phyloP scores from a whole-genome alignment of 2,888 invertebrate species.

The Stramonita haemastoma region DNA sequence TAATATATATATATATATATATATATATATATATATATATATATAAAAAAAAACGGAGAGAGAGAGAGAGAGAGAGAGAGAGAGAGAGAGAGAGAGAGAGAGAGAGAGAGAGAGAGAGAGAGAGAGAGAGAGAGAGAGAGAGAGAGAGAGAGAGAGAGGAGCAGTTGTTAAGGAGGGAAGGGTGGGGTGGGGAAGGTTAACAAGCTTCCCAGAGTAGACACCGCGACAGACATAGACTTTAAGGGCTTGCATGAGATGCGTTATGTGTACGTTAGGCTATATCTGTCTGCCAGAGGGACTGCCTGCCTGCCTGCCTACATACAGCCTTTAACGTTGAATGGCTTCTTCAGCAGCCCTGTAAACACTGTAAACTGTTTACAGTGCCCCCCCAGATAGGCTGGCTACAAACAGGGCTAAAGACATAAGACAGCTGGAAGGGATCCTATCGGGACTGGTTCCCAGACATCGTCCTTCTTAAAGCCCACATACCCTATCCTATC shows the following conservation, averaged over 20 bases:
- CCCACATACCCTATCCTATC: too few relatives aligned
- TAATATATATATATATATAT: too few relatives aligned
- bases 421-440: background rate
- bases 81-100: background rate
- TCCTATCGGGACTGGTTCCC: background rate
- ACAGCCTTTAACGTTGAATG: background rate
- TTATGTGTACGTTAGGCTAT: background rate
- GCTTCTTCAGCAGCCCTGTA: too few relatives aligned
- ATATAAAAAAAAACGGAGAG: background rate
- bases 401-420: background rate
- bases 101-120: background rate
- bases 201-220: background rate
- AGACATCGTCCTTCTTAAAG: too few relatives aligned
- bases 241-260: background rate
- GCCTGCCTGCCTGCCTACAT: too few relatives aligned
- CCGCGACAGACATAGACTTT: background rate
- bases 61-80: background rate
- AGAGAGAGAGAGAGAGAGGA: background rate
- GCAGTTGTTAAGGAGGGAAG: background rate
- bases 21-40: too few relatives aligned
- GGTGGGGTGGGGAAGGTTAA: background rate
- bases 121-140: background rate
- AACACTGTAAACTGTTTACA: background rate
- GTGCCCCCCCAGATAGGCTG: background rate
- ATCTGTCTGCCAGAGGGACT: background rate